phyloP scores from a whole-genome alignment of 1,140 invertebrate species.

The Alviniconcha marisindica region DNA sequence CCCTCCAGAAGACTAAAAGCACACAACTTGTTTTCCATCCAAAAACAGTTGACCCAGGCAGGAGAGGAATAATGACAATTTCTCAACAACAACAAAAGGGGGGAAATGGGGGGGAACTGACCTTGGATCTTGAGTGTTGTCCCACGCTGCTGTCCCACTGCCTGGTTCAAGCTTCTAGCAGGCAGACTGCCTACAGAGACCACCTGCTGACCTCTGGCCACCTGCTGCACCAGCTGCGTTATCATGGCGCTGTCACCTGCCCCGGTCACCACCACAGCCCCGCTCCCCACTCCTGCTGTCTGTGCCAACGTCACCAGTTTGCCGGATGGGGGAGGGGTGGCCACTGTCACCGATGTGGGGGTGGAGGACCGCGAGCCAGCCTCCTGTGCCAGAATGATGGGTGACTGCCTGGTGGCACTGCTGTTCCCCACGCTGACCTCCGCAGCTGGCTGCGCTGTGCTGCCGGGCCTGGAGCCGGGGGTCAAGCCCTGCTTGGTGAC shows the following conservation, averaged over 20 bases:
- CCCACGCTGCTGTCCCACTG: constrained; percentile 45
- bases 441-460: background rate
- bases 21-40: no score
- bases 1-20: no score
- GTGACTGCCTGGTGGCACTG: constrained; percentile 31
- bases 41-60: no score
- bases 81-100: no score
- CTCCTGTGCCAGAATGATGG: constrained; percentile 46
- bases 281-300: constrained; percentile 5
- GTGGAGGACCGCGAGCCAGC: constrained; percentile 38
- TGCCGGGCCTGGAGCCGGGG: background rate
- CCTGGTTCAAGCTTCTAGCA: constrained; percentile 48
- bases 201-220: constrained; percentile 62
- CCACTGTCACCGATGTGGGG: constrained; percentile 38
- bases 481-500: constrained; percentile 36
- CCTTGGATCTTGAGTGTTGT: constrained; percentile 69
- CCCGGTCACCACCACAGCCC: background rate
- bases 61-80: no score
- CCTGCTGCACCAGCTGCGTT: constrained; percentile 66
- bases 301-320: constrained; percentile 47
- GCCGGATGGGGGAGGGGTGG: constrained; percentile 23
- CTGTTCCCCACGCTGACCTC: constrained; percentile 18
- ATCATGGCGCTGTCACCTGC: constrained; percentile 59
- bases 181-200: constrained; percentile 70
- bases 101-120: constrained; percentile 7